A percentile compares a stretch with the other conserved stretches of the same genome.
phyloP scores from a whole-genome alignment of 2,888 invertebrate genomes.

The Asteroscopus sphinx region DNA sequence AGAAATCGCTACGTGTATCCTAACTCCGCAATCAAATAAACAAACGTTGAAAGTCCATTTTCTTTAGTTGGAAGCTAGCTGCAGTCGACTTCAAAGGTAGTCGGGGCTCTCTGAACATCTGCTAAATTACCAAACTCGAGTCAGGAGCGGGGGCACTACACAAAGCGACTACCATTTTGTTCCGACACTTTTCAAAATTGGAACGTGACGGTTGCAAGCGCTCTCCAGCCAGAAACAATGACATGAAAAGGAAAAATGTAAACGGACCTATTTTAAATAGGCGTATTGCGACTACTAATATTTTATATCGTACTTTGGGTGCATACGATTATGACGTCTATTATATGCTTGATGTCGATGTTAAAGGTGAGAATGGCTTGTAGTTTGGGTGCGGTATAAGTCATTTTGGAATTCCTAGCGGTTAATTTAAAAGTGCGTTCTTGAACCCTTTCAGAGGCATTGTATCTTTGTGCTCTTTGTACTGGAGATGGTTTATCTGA shows the following conservation, averaged over 20 bases:
- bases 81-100: slow-evolving; percentile 78
- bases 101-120: slow-evolving; percentile 74
- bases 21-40: slow-evolving; percentile 47
- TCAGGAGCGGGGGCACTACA: slow-evolving; percentile 75
- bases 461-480: slow-evolving; percentile 90
- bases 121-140: slow-evolving; percentile 85
- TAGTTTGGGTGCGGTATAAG: slow-evolving; percentile 60
- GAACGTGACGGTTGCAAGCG: slow-evolving; percentile 90
- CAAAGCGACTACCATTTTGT: slow-evolving; percentile 89
- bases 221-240: slow-evolving; percentile 88
- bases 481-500: slow-evolving; percentile 89
- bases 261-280: slow-evolving; percentile 89
- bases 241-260: slow-evolving; percentile 90
- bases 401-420: slow-evolving; percentile 71
- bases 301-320: slow-evolving; percentile 74
- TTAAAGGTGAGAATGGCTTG: slow-evolving; percentile 72
- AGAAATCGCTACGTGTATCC: slow-evolving; percentile 53
- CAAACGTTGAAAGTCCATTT: slow-evolving; percentile 63
- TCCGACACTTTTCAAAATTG: slow-evolving; percentile 90
- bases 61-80: slow-evolving; percentile 59
- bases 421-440: slow-evolving; percentile 90
- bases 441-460: slow-evolving; percentile 90
- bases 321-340: slow-evolving; percentile 64
- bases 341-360: slow-evolving; percentile 35
- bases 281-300: slow-evolving; percentile 78